Base-by-base conservation (phyloP, 1,140 invertebrate genomes). In the Akabosia matsudoensis region DNA sequence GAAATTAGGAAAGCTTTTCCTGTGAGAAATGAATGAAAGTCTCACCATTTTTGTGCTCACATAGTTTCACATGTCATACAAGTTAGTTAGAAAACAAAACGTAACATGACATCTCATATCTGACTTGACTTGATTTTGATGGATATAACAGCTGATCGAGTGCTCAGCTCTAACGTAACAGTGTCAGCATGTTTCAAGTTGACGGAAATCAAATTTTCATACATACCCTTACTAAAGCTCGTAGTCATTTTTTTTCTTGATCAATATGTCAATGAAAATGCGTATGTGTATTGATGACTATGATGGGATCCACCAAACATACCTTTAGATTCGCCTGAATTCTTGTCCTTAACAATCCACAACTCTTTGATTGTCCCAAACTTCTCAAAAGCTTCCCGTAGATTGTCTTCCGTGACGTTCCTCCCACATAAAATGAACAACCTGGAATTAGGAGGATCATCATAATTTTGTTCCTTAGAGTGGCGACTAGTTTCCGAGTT, bases 371-470 rank as follows among this genome's bases (percentile, higher is more conserved):
- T 92, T 33, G 88, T 88, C 18, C 95, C 95, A 85, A 90, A 96
- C 78, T 90, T 89, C 52, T 90, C 88, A 84, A 97, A 97, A 4
- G 88, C 88, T 67, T 91, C 88, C 76, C 90, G 86, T 74, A 96
- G 90, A 80, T 94, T 92, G 74, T 93, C 90, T 84, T 95, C 93
- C 22, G 88, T 90, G 45, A 93, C 86, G 64, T 88, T 89, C 86
- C 94, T 95, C 76, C 90, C 91, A 81, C 93, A 94, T 75, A 97
- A 90, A 80, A 97, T 91, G 84, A 97, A 97, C 28, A 97, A 85
- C 76, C 93, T 87, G 22, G 92, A 93, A 86, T 93, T 91, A 28
- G 92, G 92, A n/a, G 92, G 91, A 81, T 92, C 90, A 80, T 93
- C 91, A 74, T 88, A 88, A 78, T 88, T 88, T 54, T 80, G 76